These are phyloP conservation scores for Acleris emargana DNA, from an alignment of 2,888 invertebrate species.

Conservation along the genomic window DNA sequence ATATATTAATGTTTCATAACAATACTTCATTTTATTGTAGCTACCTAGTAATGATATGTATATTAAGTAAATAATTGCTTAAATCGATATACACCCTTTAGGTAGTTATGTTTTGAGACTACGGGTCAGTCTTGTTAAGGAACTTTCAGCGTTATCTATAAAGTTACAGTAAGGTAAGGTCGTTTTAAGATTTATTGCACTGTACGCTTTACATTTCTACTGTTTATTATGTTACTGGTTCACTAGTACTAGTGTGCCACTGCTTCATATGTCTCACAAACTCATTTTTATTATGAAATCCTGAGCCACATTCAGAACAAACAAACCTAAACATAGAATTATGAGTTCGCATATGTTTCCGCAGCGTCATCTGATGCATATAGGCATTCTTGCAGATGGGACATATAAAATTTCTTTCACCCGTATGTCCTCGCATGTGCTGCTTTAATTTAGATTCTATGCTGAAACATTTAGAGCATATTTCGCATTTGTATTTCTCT, in stretches of 20 bases:
- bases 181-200: too few species aligned
- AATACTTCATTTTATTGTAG: too few species aligned
- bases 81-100: too few species aligned
- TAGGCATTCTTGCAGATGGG: constrained; percentile 70
- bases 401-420: constrained; percentile 69
- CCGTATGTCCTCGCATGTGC: constrained; percentile 69
- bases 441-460: constrained; percentile 71
- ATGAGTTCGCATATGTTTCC: constrained; percentile 70
- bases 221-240: background rate
- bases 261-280: constrained; percentile 46
- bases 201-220: background rate
- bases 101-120: too few species aligned
- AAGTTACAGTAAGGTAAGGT: too few species aligned
- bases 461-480: constrained; percentile 72
- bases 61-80: too few species aligned
- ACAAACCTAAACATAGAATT: constrained; percentile 44
- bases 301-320: constrained; percentile 48
- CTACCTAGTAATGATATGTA: too few species aligned
- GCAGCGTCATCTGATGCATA: constrained; percentile 65
- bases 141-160: too few species aligned
- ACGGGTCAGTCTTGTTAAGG: too few species aligned
- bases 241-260: constrained; percentile 39
- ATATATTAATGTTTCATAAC: too few species aligned
- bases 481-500: constrained; percentile 69
- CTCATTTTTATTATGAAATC: constrained; percentile 47